phyloP scores from a whole-genome alignment of 2,113 vertebrate genomes.

The Picathartes gymnocephalus region DNA sequence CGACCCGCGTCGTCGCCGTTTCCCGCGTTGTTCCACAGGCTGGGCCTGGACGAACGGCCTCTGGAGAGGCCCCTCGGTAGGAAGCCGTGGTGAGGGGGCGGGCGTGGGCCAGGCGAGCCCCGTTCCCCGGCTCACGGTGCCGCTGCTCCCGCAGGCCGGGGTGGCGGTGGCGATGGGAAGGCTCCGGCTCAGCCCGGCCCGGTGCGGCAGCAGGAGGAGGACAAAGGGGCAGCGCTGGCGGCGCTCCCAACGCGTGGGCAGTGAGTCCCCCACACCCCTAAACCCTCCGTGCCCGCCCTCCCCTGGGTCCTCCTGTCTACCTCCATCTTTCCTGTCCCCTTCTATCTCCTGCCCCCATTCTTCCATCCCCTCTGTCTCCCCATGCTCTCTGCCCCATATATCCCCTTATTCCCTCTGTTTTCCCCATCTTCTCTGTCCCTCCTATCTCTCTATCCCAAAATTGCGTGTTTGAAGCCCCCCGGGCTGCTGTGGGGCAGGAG shows the following conservation, averaged over 20 bases:
- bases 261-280: neutral
- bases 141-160: neutral
- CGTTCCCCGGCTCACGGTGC: neutral
- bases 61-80: neutral
- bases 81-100: neutral
- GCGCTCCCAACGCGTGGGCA: neutral
- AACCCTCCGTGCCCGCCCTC: no score
- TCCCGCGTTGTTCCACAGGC: neutral
- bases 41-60: neutral
- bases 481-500: neutral
- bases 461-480: neutral
- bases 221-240: neutral
- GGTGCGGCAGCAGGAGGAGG: neutral
- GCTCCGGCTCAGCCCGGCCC: neutral
- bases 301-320: no score
- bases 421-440: no score
- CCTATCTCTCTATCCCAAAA: neutral
- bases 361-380: no score
- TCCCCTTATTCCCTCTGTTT: no score
- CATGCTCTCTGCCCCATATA: accelerated
- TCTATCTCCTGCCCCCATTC: accelerated
- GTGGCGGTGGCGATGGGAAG: neutral
- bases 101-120: accelerated
- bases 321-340: accelerated
- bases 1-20: neutral